Base-by-base conservation (phyloP, 2,888 invertebrate genomes). In the Melikaiella ostensackeni region DNA sequence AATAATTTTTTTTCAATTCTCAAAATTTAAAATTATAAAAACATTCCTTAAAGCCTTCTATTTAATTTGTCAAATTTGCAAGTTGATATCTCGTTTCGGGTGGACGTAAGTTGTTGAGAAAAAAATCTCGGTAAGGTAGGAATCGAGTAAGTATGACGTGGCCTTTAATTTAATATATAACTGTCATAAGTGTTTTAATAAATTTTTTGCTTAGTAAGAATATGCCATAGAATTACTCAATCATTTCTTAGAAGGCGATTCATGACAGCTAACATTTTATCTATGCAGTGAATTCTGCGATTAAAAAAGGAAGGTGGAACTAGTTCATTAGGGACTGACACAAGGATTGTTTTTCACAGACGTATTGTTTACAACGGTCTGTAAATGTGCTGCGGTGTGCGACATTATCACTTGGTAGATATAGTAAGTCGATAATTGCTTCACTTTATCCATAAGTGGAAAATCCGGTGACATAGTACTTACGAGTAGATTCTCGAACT, bases 191-290 rank as follows among this genome's bases (percentile, higher is more conserved):
- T 6, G 24, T 46, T 70, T 42, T 50, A 70, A 70, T 50, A 19
- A 50, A 13, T 30, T 7, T 24, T 46, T 46, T 27, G 46, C 24
- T 27, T 55, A 13, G 24, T 57, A 21, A 11, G 57, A 24, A n/a
- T 38, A 16, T n/a, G 30, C 11, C 13, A 50, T 27, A 27, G 9
- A 70, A 70, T 70, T 19, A 50, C 46, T 50, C 7, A 24, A 24
- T 70, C n/a, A 70, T 19, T 70, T 70, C 46, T 70, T 46, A 50
- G 66, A 70, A 70, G 46, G 19, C 5, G 66, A 70, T 42, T 42
- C 24, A 27, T 19, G 42, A 38, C 42, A 42, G 42, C 13, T 11
- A 46, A 27, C 42, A 24, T 66, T 30, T 66, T 66, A 66, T 66
- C 66, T 50, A 46, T 66, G 35, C 27, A 64, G 21, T 24, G 24